Percentiles rank a stretch among this genome's conserved stretches.
phyloP scores from a whole-genome alignment of 2,888 invertebrate species.

The Drosophila barbarae region DNA sequence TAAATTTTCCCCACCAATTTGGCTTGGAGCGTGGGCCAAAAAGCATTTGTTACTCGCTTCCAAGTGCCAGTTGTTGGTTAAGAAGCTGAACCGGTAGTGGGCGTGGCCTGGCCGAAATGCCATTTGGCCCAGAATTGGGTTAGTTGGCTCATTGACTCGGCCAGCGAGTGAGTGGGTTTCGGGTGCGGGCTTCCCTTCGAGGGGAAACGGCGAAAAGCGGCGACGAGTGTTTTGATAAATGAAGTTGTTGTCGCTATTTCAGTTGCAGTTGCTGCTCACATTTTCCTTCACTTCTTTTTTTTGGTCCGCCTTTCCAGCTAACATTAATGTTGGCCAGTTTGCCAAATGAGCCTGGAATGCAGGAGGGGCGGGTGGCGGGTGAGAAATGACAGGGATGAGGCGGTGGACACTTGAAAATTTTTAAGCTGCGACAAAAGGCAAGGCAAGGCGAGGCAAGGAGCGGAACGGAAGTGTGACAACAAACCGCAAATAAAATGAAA shows the following conservation, averaged over 20 bases:
- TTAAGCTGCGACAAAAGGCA: conserved; percentile 46
- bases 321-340: conserved; percentile 42
- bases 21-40: neutral
- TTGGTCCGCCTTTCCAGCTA: conserved; percentile 21
- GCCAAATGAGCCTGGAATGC: conserved; percentile 55
- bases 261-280: conserved; percentile 40
- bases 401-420: conserved; percentile 43
- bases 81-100: neutral
- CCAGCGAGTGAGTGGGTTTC: neutral
- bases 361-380: neutral
- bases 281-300: conserved; percentile 3
- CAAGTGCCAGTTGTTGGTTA: neutral
- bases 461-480: conserved; percentile 49
- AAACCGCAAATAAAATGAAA: conserved; percentile 30
- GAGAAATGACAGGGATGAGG: conserved; percentile 12
- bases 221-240: conserved; percentile 60
- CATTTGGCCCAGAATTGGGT: conserved; percentile 48
- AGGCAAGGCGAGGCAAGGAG: conserved; percentile 13
- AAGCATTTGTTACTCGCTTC: conserved; percentile 3
- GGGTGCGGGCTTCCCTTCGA: neutral
- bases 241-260: conserved; percentile 53
- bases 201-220: neutral
- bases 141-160: conserved; percentile 43
- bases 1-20: neutral
- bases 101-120: conserved; percentile 16